phyloP scores from a whole-genome alignment of 2,113 vertebrate species.

The Mirza zaza region DNA sequence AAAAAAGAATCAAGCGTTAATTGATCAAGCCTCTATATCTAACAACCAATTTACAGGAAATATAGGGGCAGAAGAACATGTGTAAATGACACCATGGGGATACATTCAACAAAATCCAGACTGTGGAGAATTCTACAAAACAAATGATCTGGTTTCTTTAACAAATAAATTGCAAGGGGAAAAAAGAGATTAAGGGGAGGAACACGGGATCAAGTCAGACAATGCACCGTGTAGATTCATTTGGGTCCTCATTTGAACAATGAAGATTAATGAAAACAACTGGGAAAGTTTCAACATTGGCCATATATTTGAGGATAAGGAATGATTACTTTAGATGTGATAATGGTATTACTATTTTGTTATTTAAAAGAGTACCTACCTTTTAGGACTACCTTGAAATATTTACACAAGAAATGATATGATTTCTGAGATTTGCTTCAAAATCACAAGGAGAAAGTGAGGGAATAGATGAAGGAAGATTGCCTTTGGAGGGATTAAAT shows the following conservation, averaged over 20 bases:
- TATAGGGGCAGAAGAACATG: slow-evolving; percentile 55
- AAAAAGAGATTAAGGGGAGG: neutral
- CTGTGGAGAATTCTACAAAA: slow-evolving; percentile 42
- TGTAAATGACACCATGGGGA: slow-evolving; percentile 62
- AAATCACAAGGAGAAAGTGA: neutral
- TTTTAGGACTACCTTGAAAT: neutral
- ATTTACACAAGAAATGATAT: neutral
- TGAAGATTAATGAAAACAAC: neutral
- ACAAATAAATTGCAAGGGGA: slow-evolving; percentile 46
- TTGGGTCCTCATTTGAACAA: slow-evolving; percentile 36
- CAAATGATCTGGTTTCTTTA: slow-evolving; percentile 47
- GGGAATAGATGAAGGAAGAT: neutral
- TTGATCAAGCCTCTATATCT: slow-evolving; percentile 50
- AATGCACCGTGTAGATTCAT: neutral
- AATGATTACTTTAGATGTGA: neutral
- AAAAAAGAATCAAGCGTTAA: slow-evolving; percentile 33
- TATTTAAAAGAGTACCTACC: neutral
- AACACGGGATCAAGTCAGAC: slow-evolving; percentile 19
- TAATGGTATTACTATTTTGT: neutral
- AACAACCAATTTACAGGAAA: slow-evolving; percentile 72
- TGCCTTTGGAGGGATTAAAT: neutral
- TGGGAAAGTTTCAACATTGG: neutral
- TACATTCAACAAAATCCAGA: slow-evolving; percentile 61
- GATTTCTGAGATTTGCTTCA: slow-evolving; percentile 25
- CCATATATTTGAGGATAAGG: neutral